A percentile compares a stretch with the other conserved stretches of the same genome.
These are phyloP conservation scores for Sminthurinus signatus DNA, from an alignment of 1,140 invertebrate species.

Conservation along the genomic window DNA sequence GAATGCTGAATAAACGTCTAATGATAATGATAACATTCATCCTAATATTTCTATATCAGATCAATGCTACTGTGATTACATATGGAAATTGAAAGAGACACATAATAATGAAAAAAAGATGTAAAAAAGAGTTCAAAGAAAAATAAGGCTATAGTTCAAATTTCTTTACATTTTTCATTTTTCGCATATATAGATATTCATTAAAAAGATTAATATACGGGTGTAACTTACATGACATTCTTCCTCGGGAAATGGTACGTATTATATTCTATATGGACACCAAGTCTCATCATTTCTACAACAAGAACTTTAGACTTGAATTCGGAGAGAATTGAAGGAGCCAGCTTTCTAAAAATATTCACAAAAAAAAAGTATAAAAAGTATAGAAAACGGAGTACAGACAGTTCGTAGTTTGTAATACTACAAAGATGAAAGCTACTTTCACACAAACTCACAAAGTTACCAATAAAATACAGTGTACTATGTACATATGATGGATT, in stretches of 20 bases:
- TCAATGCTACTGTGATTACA: background rate
- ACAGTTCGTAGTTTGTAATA: no score
- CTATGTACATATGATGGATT: background rate
- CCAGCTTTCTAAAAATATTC: background rate
- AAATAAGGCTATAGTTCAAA: background rate
- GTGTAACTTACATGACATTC: conserved; percentile 4
- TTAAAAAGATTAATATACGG: background rate
- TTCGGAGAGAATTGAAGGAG: background rate
- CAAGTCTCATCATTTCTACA: conserved; percentile 11
- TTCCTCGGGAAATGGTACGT: conserved; percentile 13
- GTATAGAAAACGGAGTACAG: background rate
- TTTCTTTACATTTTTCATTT: background rate
- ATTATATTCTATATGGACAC: background rate
- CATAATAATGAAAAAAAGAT: background rate
- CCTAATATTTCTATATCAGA: background rate
- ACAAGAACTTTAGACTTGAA: conserved; percentile 10
- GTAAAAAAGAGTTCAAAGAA: background rate
- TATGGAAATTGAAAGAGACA: background rate
- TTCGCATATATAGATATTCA: background rate
- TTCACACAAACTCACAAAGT: no score
- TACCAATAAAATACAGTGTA: no score
- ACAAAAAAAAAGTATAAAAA: conserved; percentile 1
- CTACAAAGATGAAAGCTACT: no score
- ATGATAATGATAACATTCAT: background rate
- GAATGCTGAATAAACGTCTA: background rate